Evolutionary conservation across 1,140 invertebrate species (phyloP), one percentile per base, ranked within the genome.

Genomic region (Drosophila kohkoa): DNA sequence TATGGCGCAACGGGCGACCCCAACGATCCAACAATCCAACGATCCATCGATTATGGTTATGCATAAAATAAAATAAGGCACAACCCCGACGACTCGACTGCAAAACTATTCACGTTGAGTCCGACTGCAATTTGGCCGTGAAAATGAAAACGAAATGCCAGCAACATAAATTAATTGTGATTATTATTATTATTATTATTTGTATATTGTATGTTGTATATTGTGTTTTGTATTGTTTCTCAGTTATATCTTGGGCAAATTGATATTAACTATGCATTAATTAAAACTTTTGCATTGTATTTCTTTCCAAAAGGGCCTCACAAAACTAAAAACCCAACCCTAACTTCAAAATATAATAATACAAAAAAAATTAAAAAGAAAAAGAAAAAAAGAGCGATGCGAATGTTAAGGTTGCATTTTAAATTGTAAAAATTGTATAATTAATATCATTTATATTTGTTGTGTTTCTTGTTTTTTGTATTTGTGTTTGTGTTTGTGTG

Each of bases 81-180:
- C 57, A n/a, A n/a, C 38, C 7, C 8, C 38, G 38, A 41, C 38
- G 38, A 41, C 38, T 41, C 30, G 32, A 59, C 13, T 48, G 43
- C 58, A 70, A 75, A 41, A 11, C 16, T 38, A 38, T 38, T 8
- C 51, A 63, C 30, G 60, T 76, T 73, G 38, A 41, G 38, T 41
- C 11, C 11, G 38, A 41, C 38, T 41, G 82, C 83, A 86, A 89
- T 89, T 77, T 89, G 85, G 67, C 83, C 85, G 70, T 88, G 83
- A 88, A 87, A 89, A 87, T 88, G 85, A 88, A 87, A 89, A 87
- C 73, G 57, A 88, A 87, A 87, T 74, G 78, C 82, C 83, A 82
- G 69, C 69, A 80, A 88, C 80, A 89, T 88, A 83, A 88, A 89
- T 88, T 88, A 89, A 83, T 87, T 81, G 79, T 76, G 79, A 73